These are phyloP conservation scores for Chaetodon trifasciatus DNA, from an alignment of 2,797 vertebrate genomes.

Conservation along the genomic window DNA sequence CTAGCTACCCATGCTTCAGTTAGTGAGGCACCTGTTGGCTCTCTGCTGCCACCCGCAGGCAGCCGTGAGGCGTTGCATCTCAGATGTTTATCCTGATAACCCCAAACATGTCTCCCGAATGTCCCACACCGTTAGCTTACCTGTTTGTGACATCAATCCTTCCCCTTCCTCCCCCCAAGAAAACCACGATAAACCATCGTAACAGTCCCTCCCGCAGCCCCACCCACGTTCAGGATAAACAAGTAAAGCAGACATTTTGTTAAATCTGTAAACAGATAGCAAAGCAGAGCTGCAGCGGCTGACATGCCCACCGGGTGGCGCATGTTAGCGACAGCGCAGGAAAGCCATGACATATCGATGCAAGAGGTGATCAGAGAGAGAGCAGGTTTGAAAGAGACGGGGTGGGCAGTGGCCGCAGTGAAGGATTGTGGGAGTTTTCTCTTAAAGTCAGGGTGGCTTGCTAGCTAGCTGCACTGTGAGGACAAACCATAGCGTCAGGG, in stretches of 20 bases:
- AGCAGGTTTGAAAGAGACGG: slow-evolving; percentile 49
- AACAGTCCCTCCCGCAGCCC: slow-evolving; percentile 31
- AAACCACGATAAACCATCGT: slow-evolving; percentile 14
- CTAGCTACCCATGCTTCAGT: slow-evolving; percentile 74
- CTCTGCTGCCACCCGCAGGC: slow-evolving; percentile 66
- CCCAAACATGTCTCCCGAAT: slow-evolving; percentile 23
- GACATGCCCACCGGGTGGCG: slow-evolving; percentile 71
- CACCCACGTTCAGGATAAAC: slow-evolving; percentile 85
- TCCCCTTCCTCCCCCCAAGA: not conserved
- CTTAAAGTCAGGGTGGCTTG: slow-evolving; percentile 19
- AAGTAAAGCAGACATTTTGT: slow-evolving; percentile 69
- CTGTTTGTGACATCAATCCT: not conserved
- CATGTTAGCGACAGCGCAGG: slow-evolving; percentile 75
- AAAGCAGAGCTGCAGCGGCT: slow-evolving; percentile 73
- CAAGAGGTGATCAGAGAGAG: slow-evolving; percentile 75
- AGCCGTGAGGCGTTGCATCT: slow-evolving; percentile 77
- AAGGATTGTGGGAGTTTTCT: slow-evolving; percentile 68
- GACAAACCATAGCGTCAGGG: slow-evolving; percentile 18
- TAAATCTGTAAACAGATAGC: slow-evolving; percentile 40
- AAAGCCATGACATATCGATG: slow-evolving; percentile 79
- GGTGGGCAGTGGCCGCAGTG: slow-evolving; percentile 41
- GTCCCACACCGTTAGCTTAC: slow-evolving; percentile 29
- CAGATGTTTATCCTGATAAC: slow-evolving; percentile 87
- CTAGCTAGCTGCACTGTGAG: slow-evolving; percentile 3
- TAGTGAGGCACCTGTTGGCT: slow-evolving; percentile 66